phyloP scores from a whole-genome alignment of 2,888 invertebrate species.

The Sphaerophoria rueppellii region DNA sequence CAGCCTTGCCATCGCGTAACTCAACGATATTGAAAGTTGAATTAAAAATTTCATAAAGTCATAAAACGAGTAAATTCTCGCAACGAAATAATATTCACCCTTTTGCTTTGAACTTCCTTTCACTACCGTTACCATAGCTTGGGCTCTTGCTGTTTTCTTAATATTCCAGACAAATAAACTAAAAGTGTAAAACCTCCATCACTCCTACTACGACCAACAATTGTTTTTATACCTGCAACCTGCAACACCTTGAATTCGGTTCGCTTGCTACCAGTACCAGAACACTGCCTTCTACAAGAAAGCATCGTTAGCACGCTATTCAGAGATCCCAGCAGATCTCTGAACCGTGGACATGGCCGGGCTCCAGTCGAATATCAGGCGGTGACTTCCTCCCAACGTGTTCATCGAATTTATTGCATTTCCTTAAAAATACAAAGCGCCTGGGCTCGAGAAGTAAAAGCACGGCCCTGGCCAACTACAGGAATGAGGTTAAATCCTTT shows the following conservation, averaged over 20 bases:
- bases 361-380: background rate
- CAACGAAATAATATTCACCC: constrained; percentile 41
- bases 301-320: constrained; percentile 32
- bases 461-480: background rate
- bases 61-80: constrained; percentile 49
- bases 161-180: constrained; percentile 61
- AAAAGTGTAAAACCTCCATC: constrained; percentile 64
- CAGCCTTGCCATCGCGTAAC: background rate
- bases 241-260: constrained; percentile 60
- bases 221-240: constrained; percentile 30
- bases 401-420: too few relatives aligned
- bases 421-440: too few relatives aligned
- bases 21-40: background rate
- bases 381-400: too few relatives aligned
- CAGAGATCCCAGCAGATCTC: background rate
- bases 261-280: constrained; percentile 52
- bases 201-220: background rate
- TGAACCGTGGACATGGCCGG: background rate
- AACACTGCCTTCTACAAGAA: constrained; percentile 14
- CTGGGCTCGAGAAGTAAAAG: background rate
- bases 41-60: constrained; percentile 62
- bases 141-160: background rate
- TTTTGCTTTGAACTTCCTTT: constrained; percentile 14
- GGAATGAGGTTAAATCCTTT: constrained; percentile 51
- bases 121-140: too few relatives aligned